A percentile compares a stretch with the other conserved stretches of the same genome.
Conservation (phyloP, 2,113 vertebrate species). For the Zosterops lateralis region DNA sequence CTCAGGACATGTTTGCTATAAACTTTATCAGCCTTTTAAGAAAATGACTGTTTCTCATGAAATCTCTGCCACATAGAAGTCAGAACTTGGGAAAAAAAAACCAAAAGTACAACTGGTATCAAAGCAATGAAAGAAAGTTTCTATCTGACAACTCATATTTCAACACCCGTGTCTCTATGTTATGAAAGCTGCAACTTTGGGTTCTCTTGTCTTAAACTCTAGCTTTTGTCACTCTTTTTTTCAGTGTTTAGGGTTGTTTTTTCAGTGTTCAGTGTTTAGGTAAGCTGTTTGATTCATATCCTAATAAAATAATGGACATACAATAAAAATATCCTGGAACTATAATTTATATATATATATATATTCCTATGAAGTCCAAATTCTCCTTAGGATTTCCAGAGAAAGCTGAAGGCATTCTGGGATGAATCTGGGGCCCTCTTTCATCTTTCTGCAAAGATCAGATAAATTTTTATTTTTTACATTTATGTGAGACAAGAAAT, state of each 20-base stretch:
- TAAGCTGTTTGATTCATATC: background rate
- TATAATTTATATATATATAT: background rate
- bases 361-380: background rate
- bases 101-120: background rate
- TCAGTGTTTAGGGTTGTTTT: background rate
- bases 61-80: background rate
- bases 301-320: background rate
- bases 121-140: background rate
- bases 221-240: background rate
- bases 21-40: background rate
- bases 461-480: background rate
- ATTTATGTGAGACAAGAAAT: background rate
- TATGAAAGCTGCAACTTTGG: background rate
- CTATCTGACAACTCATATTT: background rate
- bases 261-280: background rate
- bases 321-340: background rate
- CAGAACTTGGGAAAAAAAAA: background rate
- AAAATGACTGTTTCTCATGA: background rate
- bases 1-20: background rate
- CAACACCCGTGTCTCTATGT: background rate
- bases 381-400: background rate
- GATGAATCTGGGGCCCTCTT: background rate
- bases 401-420: background rate
- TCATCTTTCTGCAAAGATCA: background rate
- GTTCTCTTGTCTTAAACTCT: background rate